Base-by-base conservation (phyloP, 92 coral and sea anemone genomes). In the Epizoanthus stellaris region DNA sequence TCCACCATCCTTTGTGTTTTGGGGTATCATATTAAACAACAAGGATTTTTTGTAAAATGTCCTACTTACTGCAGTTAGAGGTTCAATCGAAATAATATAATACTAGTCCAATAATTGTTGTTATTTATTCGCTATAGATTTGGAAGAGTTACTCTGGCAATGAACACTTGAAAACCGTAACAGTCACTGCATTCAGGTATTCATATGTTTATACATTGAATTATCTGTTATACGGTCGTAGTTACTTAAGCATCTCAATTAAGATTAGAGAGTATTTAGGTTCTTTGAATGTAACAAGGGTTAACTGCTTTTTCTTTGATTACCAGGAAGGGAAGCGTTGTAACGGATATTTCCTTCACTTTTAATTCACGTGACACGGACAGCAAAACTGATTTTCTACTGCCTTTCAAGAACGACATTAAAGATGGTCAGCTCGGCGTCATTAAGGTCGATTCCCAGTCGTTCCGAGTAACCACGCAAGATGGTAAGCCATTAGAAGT, bases 261-360 rank as follows among this genome's bases (percentile, higher is more conserved):
- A 17, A 6, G 11, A 3, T 8, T 6, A 19, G 5, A 62, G 15
- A n/a, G 10, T 62, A 15, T n/a, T 62, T 17, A 6, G 15, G 38
- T 62, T 62, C 15, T 62, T 7, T 4, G 23, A 62, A 62, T 12
- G 3, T 17, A 62, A 0, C 30, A 14, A 60, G 15, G 10, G 14
- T 20, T 62, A 4, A 62, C 34, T 62, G 6, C 23, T 43, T 45
- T 71, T 42, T 9, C 19, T 71, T 71, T 14, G 49, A 62, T n/a
- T 71, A 10, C 58, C 59, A 71, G 76, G 76, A 43, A 71, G 9
- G 76, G 76, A 20, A 71, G 76, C 36, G 23, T 71, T 14, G 39
- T 71, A 71, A n/a, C 76, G 11, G 76, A 71, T 38, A 42, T 71
- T 71, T 71, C 60, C 11, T 30, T 71, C n/a, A 54, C 13, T 23